Conservation (phyloP, 2,888 invertebrate species). For the Agrochola lychnidis region DNA sequence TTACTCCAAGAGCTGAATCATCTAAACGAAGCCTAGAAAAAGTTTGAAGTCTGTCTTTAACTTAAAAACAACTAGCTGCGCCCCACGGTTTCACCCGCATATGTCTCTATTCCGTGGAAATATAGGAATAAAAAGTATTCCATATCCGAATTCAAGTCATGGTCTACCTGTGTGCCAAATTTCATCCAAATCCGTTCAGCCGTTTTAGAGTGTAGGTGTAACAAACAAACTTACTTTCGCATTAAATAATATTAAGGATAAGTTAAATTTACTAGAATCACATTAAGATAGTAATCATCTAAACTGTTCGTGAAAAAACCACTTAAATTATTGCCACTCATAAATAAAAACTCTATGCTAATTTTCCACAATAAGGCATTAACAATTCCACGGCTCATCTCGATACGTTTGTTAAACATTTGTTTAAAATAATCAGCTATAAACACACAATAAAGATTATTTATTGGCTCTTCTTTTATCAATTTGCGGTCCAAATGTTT, state of each 20-base stretch:
- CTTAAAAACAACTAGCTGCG: too few relatives aligned
- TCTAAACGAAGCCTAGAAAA: neutral
- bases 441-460: constrained; percentile 62
- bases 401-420: constrained; percentile 19
- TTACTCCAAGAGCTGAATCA: neutral
- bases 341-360: neutral
- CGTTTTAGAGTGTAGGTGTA: too few relatives aligned
- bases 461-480: constrained; percentile 65
- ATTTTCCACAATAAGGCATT: neutral
- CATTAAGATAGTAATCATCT: too few relatives aligned
- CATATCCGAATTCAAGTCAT: too few relatives aligned
- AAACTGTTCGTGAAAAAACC: neutral
- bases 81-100: too few relatives aligned
- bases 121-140: too few relatives aligned
- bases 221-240: too few relatives aligned
- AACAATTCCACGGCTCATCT: constrained; percentile 6
- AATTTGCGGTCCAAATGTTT: constrained; percentile 70
- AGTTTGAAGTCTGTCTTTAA: neutral
- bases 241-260: too few relatives aligned
- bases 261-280: too few relatives aligned
- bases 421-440: constrained; percentile 52
- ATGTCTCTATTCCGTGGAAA: too few relatives aligned
- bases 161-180: too few relatives aligned
- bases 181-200: too few relatives aligned
- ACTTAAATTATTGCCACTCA: neutral